Evolutionary conservation across 2,888 invertebrate genomes (phyloP).

Genomic region (Neoaliturus tenellus): DNA sequence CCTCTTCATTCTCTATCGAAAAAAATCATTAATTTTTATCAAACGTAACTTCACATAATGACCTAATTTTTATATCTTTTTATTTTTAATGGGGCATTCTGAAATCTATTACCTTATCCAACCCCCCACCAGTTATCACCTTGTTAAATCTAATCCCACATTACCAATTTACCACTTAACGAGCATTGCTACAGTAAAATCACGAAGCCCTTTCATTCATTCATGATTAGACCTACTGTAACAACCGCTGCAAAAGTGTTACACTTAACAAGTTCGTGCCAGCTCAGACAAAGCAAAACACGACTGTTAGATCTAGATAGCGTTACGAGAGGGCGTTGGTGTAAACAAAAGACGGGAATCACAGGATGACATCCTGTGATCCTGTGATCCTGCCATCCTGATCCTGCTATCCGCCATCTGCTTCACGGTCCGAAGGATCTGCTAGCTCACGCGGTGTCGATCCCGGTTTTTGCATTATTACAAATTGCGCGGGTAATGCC

Average conservation of each 20-base stretch:
- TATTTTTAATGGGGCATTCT: too few species aligned
- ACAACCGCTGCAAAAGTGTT: conserved; percentile 5
- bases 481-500: background rate
- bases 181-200: too few species aligned
- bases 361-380: background rate
- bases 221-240: too few species aligned
- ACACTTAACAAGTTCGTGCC: background rate
- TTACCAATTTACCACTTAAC: too few species aligned
- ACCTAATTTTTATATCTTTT: too few species aligned
- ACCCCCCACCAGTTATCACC: too few species aligned
- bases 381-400: background rate
- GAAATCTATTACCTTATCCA: too few species aligned
- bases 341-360: background rate
- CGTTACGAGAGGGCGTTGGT: background rate
- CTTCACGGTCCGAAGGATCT: background rate
- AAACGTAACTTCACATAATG: too few species aligned
- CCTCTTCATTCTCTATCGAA: too few species aligned
- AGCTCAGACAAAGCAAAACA: background rate
- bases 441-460: background rate
- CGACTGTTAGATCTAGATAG: conserved; percentile 8
- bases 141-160: too few species aligned
- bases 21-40: too few species aligned
- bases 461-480: conserved; percentile 17
- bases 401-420: background rate
- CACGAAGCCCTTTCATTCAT: background rate